A percentile compares a stretch with the other conserved stretches of the same genome.
Evolutionary conservation across 2,797 vertebrate species (phyloP).

Genomic region (Sparidentex hasta): DNA sequence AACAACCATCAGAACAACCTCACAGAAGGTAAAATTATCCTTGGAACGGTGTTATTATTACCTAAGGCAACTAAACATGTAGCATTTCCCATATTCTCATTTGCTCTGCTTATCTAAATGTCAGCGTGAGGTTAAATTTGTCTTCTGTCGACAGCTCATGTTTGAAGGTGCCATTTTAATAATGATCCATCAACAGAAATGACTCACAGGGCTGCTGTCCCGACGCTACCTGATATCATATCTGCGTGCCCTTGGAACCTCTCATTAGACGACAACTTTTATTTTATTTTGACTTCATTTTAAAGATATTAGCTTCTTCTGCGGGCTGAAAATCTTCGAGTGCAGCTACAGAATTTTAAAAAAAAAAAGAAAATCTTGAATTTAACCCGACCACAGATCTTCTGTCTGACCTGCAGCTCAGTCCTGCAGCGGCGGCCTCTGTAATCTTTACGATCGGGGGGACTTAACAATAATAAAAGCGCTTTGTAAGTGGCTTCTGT

Average conservation of each 20-base stretch:
- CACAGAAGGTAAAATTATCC: background rate
- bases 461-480: conserved; percentile 54
- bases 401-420: conserved; percentile 21
- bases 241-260: background rate
- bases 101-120: conserved; percentile 11
- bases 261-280: background rate
- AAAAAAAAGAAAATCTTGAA: conserved; percentile 1
- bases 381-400: conserved; percentile 1
- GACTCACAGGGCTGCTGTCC: background rate
- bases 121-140: background rate
- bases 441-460: conserved; percentile 52
- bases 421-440: conserved; percentile 14
- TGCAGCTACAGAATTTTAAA: background rate
- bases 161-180: background rate
- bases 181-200: conserved; percentile 7
- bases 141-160: conserved; percentile 1
- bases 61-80: background rate
- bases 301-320: no score
- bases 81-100: background rate
- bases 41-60: no score
- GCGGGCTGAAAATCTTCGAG: background rate
- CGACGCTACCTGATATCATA: background rate
- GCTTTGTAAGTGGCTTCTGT: conserved; percentile 75
- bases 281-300: background rate
- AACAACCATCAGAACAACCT: background rate